Evolutionary conservation across 1,140 invertebrate species (phyloP), one percentile per base, ranked within the genome.

Genomic region (Harlomillsia oculata): DNA sequence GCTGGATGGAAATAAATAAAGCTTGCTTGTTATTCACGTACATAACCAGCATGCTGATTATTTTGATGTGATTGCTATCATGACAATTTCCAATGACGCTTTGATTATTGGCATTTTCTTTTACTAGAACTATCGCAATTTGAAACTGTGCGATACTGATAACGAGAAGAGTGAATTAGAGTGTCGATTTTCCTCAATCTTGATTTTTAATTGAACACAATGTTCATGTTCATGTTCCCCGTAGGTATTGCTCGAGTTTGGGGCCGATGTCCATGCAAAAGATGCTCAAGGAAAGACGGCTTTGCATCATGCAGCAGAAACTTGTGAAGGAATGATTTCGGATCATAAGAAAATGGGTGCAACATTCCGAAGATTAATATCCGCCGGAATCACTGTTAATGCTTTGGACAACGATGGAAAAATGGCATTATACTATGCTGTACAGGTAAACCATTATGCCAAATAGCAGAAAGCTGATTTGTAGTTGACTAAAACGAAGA

Each of bases 241-340:
- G n/a, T 16, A 66, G 65, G 60, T 65, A 5, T 51, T 66, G 1
- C 46, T 66, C 13, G 65, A 66, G 34, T 66, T 56, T 45, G 63
- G 60, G 18, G 65, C 62, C 13, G 60, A 66, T 49, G 59, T 66
- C 14, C 56, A 62, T 49, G 56, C 59, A 28, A 62, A 56, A 43
- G 64, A 66, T 32, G 45, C 39, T n/a, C 34, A 53, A n/a, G 64
- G 64, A 16, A 65, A 66, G 53, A 64, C 59, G 14, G 55, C 56
- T 0, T 53, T 66, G 11, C 56, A 63, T 36, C 63, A 64, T 48
- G 63, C 63, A 11, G 63, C 63, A 23, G 64, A 65, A 58, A 65
- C 64, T 8, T 53, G 49, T 37, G 64, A 65, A 49, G 64, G 60
- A n/a, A 60, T 62, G 60, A 54, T 52, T n/a, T 62, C 64, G 8